Evolutionary conservation across 2,113 vertebrate species (phyloP), one percentile per base, ranked within the genome.

Genomic region (Xyliphius kryptos): DNA sequence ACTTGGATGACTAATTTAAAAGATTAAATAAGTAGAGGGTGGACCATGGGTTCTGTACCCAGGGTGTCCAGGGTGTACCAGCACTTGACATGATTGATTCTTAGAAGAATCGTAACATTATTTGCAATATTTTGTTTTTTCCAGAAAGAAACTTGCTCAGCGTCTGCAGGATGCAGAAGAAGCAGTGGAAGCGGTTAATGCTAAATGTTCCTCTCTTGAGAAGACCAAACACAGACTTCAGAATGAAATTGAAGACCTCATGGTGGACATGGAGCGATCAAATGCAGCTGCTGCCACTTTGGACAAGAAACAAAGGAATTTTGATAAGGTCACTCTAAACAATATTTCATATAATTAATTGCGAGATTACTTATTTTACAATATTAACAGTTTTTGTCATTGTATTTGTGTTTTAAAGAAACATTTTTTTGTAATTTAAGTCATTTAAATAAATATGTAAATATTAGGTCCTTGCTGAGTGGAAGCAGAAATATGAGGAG

Each of bases 401-500:
- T n/a, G n/a, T n/a, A n/a, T n/a, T n/a, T n/a, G n/a, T n/a, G n/a
- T n/a, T n/a, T n/a, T n/a, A n/a, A n/a, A n/a, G n/a, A n/a, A n/a
- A n/a, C 16, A 36, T 53, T 6, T 19, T 41, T 43, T 21, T 19
- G 8, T 36, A 3, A 2, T 3, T n/a, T n/a, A n/a, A n/a, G n/a
- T n/a, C n/a, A 44, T 37, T 17, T 5, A 10, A 16, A 22, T 26
- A 16, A 43, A 13, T 17, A 41, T 41, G 40, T 9, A 41, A 5
- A 7, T 9, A 5, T 5, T 2, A 53, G 92, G 73, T 95, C 66
- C 22, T 93, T 74, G 63, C 89, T 0, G 94, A 97, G 71, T 97
- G 94, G 94, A 94, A 95, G 67, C 94, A 96, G 77, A 96, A 97
- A 70, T 91, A 88, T 0, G 93, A 96, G 73, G 94, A 97, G 76